Percentiles rank a stretch among this genome's conserved stretches.
Evolutionary conservation across 2,888 invertebrate genomes (phyloP).

Genomic region (Hesperia comma): DNA sequence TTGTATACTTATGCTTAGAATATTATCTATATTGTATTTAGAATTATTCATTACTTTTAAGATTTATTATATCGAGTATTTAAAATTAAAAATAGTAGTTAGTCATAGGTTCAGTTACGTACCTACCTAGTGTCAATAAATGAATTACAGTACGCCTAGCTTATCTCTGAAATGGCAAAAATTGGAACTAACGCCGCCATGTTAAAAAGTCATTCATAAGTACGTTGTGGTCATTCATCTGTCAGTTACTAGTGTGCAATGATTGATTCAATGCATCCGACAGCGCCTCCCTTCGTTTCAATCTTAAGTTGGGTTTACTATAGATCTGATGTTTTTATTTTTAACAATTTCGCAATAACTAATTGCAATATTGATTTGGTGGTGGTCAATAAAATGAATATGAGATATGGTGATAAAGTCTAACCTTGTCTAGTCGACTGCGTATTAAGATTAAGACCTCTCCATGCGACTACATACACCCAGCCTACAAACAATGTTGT

Average conservation of each 20-base stretch:
- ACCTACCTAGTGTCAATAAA: not conserved
- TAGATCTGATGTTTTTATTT: not conserved
- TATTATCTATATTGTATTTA: constrained; percentile 9
- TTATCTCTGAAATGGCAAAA: too few species aligned
- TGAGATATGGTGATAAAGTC: not conserved
- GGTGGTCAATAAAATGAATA: not conserved
- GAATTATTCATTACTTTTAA: constrained; percentile 5
- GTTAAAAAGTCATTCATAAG: too few species aligned
- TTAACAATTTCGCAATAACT: not conserved
- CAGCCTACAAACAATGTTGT: not conserved
- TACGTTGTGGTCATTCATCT: too few species aligned
- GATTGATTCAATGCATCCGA: too few species aligned
- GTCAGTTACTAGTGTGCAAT: too few species aligned
- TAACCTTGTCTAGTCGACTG: not conserved
- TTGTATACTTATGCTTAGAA: constrained; percentile 20
- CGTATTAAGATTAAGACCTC: not conserved
- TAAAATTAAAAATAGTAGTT: not conserved
- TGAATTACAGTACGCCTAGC: too few species aligned
- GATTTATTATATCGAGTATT: constrained; percentile 1
- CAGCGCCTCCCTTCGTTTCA: too few species aligned
- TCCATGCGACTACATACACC: not conserved
- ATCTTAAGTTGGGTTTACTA: too few species aligned
- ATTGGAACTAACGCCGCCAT: too few species aligned
- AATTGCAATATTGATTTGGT: not conserved
- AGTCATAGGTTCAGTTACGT: constrained; percentile 10